These are phyloP conservation scores for Scaptomyza caliginosa DNA, from an alignment of 2,888 invertebrate species.

Conservation along the genomic window DNA sequence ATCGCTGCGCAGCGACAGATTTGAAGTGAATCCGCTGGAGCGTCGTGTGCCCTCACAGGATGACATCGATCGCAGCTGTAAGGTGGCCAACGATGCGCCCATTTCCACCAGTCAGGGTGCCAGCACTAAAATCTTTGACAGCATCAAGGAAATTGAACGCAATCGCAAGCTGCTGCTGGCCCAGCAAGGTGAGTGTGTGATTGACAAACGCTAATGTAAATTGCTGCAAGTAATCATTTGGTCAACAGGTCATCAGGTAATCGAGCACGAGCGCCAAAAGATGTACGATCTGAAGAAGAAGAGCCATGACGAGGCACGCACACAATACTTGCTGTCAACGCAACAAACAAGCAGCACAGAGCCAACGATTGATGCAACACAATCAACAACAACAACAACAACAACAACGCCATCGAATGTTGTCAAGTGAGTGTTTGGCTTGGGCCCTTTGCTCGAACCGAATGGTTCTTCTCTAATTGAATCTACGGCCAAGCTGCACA, in stretches of 20 bases:
- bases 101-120: conserved; percentile 89
- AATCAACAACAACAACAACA: neutral
- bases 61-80: conserved; percentile 94
- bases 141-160: conserved; percentile 94
- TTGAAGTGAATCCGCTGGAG: conserved; percentile 84
- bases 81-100: conserved; percentile 93
- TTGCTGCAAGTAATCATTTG: neutral
- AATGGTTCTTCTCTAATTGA: conserved; percentile 46
- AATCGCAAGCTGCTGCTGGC: conserved; percentile 93
- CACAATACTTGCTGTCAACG: conserved; percentile 91
- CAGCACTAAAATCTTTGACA: conserved; percentile 91
- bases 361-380: conserved; percentile 5
- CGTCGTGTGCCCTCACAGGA: conserved; percentile 90
- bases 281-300: conserved; percentile 93
- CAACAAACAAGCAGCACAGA: conserved; percentile 37
- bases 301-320: conserved; percentile 94
- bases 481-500: conserved; percentile 29
- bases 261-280: conserved; percentile 94
- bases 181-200: conserved; percentile 89
- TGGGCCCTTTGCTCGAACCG: neutral
- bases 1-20: conserved; percentile 83
- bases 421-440: conserved; percentile 58
- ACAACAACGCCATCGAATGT: conserved; percentile 4
- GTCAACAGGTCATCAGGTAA: conserved; percentile 92
- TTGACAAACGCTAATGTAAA: neutral